Evolutionary conservation across 64 coral and sea anemone genomes (phyloP).

Genomic region (Platygyra sinensis): DNA sequence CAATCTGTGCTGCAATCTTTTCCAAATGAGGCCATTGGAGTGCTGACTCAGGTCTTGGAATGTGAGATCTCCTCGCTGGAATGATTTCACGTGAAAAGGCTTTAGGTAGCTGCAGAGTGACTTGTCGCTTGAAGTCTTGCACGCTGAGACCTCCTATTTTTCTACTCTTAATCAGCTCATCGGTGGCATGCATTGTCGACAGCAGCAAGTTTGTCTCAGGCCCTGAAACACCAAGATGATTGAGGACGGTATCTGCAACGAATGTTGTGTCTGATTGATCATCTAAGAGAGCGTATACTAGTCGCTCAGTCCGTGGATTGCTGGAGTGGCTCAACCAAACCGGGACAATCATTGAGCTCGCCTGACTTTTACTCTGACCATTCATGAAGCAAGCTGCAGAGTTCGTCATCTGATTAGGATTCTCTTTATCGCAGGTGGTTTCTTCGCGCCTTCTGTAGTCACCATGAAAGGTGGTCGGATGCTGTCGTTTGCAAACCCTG

Average conservation of each 20-base stretch:
- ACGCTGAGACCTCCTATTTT: conserved; percentile 50
- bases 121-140: conserved; percentile 19
- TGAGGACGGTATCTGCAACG: conserved; percentile 1
- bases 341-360: conserved; percentile 71
- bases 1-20: conserved; percentile 23
- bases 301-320: neutral
- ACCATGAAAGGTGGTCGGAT: conserved; percentile 65
- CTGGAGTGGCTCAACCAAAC: conserved; percentile 48
- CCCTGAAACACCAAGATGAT: conserved; percentile 42
- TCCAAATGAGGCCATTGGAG: too few species aligned
- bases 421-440: too few species aligned
- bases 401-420: too few species aligned
- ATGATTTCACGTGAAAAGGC: conserved; percentile 32
- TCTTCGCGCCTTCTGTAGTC: too few species aligned
- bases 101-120: conserved; percentile 42
- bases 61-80: conserved; percentile 33
- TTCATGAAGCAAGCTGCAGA: too few species aligned
- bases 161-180: conserved; percentile 47
- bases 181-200: conserved; percentile 70
- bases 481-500: conserved; percentile 38
- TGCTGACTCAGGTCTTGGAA: conserved; percentile 47
- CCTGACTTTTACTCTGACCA: conserved; percentile 4
- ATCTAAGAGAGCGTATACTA: conserved; percentile 74
- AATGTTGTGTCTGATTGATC: conserved; percentile 74
- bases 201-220: conserved; percentile 39